Base-by-base conservation (phyloP, 1,140 invertebrate species). In the Heterodera schachtii region DNA sequence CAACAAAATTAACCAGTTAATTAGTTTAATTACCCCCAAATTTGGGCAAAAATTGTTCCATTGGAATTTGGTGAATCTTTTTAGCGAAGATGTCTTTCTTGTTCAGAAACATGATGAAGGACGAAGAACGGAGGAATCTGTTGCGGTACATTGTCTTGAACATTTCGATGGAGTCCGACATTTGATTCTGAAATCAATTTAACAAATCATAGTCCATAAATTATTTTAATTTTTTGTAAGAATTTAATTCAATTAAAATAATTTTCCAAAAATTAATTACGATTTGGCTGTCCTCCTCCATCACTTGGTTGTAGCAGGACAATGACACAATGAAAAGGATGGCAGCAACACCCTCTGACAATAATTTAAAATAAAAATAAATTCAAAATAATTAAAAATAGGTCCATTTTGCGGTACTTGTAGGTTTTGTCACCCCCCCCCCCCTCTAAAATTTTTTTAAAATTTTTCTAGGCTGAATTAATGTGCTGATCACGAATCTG, bases 91-190 rank as follows among this genome's bases (percentile, higher is more conserved):
- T 78, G 31, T 78, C 81, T 49, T n/a, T 82, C 73, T 82, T 82
- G 47, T 82, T 82, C n/a, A 82, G 57, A 44, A 82, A 82, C 71
- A 82, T 60, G 16, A 82, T 82, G 60, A 82, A 52, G 19, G 80
- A 82, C 8, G 79, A 82, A 2, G 52, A 31, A 3, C 21, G 69
- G n/a, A 82, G 46, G 64, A 82, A 82, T 75, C 83, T 74, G 52
- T 82, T 82, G 13, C 71, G 64, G 16, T 73, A 82, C 6, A 82
- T 82, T 46, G 73, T 64, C 64, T 82, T 82, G 46, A 82, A 82
- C 49, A 82, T 31, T 21, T 82, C 81, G 11, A 21, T 75, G 16
- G 69, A n/a, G 73, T 82, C 81, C 16, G 43, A 31, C 81, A 82
- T 64, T 82, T 73, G 64, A 71, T 82, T 82, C 79, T 80, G 41